Evolutionary conservation across 2,113 vertebrate genomes (phyloP), one percentile per base, ranked within the genome.

Genomic region (Halichoeres trimaculatus): DNA sequence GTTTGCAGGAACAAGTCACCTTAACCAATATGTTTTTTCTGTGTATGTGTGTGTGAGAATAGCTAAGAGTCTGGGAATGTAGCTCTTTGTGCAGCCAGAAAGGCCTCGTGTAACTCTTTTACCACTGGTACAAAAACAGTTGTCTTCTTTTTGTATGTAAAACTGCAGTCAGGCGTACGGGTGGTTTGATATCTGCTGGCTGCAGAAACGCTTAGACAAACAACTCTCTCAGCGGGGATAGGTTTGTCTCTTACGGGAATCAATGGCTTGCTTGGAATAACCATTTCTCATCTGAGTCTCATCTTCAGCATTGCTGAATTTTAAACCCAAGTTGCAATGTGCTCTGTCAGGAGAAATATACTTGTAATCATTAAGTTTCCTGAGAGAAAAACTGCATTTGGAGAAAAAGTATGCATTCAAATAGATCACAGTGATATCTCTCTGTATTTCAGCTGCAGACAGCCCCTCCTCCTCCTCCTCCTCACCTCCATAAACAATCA

Each of bases 151-250:
- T 74, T 80, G 61, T 45, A 40, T 66, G 66, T 50, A 43, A 41
- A 40, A 56, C 57, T 78, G 52, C 70, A 62, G 30, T 74, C 66
- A 65, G 60, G 64, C 53, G 76, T 64, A 70, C 12, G 61, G 75
- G 70, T 72, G 76, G 74, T 66, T 81, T 81, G 62, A 65, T 52
- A 79, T 86, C 67, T 22, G 38, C 45, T 59, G 76, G 67, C 76
- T 80, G 83, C 60, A 81, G 76, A 88, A 85, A 74, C 59, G 74
- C 76, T 87, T 74, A 81, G 64, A 62, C 69, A 68, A 78, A 84
- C 64, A 76, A 57, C 53, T 22, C 30, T 61, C 64, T 80, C 62
- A 52, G 64, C 70, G 60, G 57, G 73, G 55, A 58, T n/a, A 38
- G 63, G 54, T 58, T 77, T 74, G 74, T 76, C 61, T 86, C 64